These are phyloP conservation scores for Chlorops oryzae DNA, from an alignment of 1,140 invertebrate species.

Conservation along the genomic window DNA sequence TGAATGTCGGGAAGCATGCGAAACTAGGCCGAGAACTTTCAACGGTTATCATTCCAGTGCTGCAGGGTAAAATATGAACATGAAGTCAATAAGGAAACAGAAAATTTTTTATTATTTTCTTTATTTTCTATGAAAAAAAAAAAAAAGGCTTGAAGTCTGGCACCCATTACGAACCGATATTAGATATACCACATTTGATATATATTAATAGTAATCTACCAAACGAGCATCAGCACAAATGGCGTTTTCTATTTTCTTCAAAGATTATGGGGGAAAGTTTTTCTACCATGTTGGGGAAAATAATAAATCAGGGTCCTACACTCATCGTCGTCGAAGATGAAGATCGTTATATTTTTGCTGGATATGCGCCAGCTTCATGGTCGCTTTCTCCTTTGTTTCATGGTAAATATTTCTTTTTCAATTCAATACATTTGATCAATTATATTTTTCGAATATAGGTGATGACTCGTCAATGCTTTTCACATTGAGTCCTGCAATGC, in stretches of 20 bases:
- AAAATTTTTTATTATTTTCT: too few relatives aligned
- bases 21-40: conserved; percentile 17
- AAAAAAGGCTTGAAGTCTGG: conserved; percentile 61
- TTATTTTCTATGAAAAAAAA: too few relatives aligned
- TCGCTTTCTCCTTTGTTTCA: conserved; percentile 58
- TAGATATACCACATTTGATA: conserved; percentile 68
- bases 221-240: conserved; percentile 63
- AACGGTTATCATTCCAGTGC: conserved; percentile 25
- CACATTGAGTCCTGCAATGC: conserved; percentile 69
- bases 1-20: background rate
- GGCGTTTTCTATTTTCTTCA: conserved; percentile 78
- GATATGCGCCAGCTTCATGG: conserved; percentile 75
- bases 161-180: conserved; percentile 68
- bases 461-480: conserved; percentile 75
- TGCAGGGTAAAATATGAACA: conserved; percentile 10
- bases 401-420: conserved; percentile 21
- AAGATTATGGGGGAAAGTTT: conserved; percentile 78
- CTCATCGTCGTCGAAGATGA: conserved; percentile 72
- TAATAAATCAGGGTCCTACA: conserved; percentile 70
- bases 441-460: conserved; percentile 4
- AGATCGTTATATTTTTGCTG: conserved; percentile 81
- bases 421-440: background rate
- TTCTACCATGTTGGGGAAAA: conserved; percentile 69
- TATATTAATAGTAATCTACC: conserved; percentile 72
- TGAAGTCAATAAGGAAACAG: too few relatives aligned